Evolutionary conservation across 2,888 invertebrate genomes (phyloP).

Genomic region (Aphidius colemani): DNA sequence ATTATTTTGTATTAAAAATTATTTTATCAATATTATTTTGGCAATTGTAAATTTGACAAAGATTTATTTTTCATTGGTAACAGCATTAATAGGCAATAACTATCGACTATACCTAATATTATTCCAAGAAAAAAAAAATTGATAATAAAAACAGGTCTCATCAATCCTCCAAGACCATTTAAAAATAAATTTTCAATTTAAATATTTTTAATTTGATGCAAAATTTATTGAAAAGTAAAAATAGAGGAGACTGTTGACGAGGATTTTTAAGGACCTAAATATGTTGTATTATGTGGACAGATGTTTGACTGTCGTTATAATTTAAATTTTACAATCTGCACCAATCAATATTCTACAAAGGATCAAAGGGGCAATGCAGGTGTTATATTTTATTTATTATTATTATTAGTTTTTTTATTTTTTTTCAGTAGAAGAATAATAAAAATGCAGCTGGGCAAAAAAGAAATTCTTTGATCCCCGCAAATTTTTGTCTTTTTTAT

Average conservation of each 20-base stretch:
- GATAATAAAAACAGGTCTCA: not conserved
- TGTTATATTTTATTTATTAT: too few relatives aligned
- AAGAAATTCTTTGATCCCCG: not conserved
- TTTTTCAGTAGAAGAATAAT: not conserved
- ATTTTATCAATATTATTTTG: too few relatives aligned
- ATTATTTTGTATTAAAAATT: too few relatives aligned
- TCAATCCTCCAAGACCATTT: not conserved
- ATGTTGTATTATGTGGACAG: too few relatives aligned
- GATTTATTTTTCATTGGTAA: not conserved
- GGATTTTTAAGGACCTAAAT: constrained; percentile 1
- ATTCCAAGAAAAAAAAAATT: constrained; percentile 23
- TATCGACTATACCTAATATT: constrained; percentile 43
- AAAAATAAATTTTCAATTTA: not conserved
- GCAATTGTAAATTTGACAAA: too few relatives aligned
- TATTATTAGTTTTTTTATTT: too few relatives aligned
- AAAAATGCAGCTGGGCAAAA: constrained; percentile 12
- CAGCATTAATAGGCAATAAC: constrained; percentile 46
- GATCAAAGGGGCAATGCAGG: not conserved
- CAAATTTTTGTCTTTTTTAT: too few relatives aligned
- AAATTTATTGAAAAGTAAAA: not conserved
- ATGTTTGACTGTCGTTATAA: constrained; percentile 11
- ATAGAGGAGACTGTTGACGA: not conserved
- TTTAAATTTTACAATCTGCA: constrained; percentile 38
- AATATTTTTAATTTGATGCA: not conserved
- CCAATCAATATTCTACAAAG: constrained; percentile 24